Percentiles rank a stretch among this genome's conserved stretches.
These are phyloP conservation scores for Nemotelus nigrinus DNA, from an alignment of 2,888 invertebrate genomes.

Conservation along the genomic window DNA sequence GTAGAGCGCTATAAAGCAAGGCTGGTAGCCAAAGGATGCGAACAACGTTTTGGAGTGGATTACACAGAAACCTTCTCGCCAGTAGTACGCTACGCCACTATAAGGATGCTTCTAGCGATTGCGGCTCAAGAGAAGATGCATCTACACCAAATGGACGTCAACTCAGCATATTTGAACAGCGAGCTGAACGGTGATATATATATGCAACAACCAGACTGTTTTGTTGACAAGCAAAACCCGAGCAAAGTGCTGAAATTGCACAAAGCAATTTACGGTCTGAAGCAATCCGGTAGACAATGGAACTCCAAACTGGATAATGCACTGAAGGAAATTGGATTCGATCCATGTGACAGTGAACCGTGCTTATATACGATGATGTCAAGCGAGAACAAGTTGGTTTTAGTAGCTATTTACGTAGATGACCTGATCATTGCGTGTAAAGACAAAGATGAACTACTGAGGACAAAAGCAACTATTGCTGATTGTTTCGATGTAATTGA, in stretches of 20 bases:
- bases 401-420: not conserved
- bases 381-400: not conserved
- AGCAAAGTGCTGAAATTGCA: constrained; percentile 48
- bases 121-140: constrained; percentile 49
- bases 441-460: not conserved
- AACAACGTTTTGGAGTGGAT: not conserved
- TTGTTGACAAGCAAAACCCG: constrained; percentile 38
- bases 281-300: constrained; percentile 52
- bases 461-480: not conserved
- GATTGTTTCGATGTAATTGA: constrained; percentile 18
- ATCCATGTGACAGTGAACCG: not conserved
- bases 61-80: constrained; percentile 51
- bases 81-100: constrained; percentile 44
- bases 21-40: constrained; percentile 30
- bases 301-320: constrained; percentile 47
- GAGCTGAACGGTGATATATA: constrained; percentile 50
- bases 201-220: constrained; percentile 50
- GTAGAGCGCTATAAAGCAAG: constrained; percentile 26
- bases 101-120: constrained; percentile 45
- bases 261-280: constrained; percentile 53
- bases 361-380: not conserved
- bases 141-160: constrained; percentile 52
- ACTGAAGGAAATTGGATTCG: not conserved
- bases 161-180: constrained; percentile 52
- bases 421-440: constrained; percentile 3